Base-by-base conservation (phyloP, 2,797 vertebrate species). In the Morelia viridis region DNA sequence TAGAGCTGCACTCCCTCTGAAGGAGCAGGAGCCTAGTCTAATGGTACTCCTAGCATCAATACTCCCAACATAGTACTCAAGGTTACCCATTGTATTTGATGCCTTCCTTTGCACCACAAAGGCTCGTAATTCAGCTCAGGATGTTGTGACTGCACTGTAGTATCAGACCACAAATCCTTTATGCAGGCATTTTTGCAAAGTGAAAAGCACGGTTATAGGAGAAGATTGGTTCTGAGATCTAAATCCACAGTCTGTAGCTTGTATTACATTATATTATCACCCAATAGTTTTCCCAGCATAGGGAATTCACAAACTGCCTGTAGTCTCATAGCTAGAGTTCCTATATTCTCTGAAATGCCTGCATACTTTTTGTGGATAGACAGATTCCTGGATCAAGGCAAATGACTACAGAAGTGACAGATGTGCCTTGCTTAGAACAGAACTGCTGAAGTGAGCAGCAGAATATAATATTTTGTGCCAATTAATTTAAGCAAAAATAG, bases 401-500 rank as follows among this genome's bases (percentile, higher is more conserved):
- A 64, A 64, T 26, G 64, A 10, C 87, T 93, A 93, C 65, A 76
- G 80, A n/a, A 68, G 19, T 1, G 90, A 86, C 76, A 5, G 28
- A 94, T 93, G 61, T 56, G 64, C 8, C 12, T 91, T 60, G 64
- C 88, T 93, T 94, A 87, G 92, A 90, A 90, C 89, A 53, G 15
- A 86, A 91, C 85, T 92, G 89, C 0, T 91, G 89, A 88, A 96
- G 15, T 10, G 58, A 71, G 89, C 91, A 87, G 80, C 12, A 1
- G 60, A 85, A 60, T 17, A 26, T 65, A 28, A 41, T 60, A 53
- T 35, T 90, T 24, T 86, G 80, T 83, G 10, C 56, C 92, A 91
- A 94, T 95, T 94, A 56, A 95, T 89, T 83, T 84, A 89, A 91
- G 22, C 1, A 24, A 76, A 90, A 24, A 57, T 41, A 89, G 31